Evolutionary conservation across 92 coral and sea anemone genomes (phyloP).

Genomic region (Blastomussa wellsi): DNA sequence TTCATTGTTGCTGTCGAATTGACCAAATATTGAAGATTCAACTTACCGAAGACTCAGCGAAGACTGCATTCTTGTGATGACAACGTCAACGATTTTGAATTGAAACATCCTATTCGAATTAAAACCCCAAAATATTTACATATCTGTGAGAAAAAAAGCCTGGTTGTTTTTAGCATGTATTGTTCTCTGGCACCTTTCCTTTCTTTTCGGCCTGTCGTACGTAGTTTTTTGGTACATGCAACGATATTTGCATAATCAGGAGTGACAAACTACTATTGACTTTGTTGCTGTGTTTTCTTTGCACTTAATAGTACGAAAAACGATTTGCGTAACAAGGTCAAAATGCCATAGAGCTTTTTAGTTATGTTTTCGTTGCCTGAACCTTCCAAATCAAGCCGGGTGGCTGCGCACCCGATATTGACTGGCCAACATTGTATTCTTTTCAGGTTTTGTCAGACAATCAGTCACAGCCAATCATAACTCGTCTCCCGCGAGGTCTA

Average conservation of each 20-base stretch:
- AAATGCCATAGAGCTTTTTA: too few relatives aligned
- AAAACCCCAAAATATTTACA: not conserved
- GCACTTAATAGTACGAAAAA: not conserved
- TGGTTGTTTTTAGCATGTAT: not conserved
- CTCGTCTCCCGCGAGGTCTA: not conserved
- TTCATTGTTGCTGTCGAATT: not conserved
- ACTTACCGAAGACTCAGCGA: too few relatives aligned
- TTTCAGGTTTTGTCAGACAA: too few relatives aligned
- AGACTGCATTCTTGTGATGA: not conserved
- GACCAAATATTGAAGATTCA: not conserved
- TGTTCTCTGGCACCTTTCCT: not conserved
- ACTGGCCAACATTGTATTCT: not conserved
- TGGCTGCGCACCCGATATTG: not conserved
- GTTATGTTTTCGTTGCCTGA: too few relatives aligned
- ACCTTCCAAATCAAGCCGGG: too few relatives aligned
- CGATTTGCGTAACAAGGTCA: too few relatives aligned
- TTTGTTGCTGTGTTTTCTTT: not conserved
- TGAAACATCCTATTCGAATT: not conserved
- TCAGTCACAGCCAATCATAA: not conserved
- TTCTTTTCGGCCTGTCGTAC: not conserved
- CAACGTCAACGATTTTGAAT: not conserved
- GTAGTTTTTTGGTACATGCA: not conserved
- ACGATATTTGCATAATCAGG: not conserved
- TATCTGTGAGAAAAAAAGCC: not conserved
- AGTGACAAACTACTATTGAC: not conserved